A percentile compares a stretch with the other conserved stretches of the same genome.
Evolutionary conservation across 2,888 invertebrate genomes (phyloP).

Genomic region (Auanema sp.): DNA sequence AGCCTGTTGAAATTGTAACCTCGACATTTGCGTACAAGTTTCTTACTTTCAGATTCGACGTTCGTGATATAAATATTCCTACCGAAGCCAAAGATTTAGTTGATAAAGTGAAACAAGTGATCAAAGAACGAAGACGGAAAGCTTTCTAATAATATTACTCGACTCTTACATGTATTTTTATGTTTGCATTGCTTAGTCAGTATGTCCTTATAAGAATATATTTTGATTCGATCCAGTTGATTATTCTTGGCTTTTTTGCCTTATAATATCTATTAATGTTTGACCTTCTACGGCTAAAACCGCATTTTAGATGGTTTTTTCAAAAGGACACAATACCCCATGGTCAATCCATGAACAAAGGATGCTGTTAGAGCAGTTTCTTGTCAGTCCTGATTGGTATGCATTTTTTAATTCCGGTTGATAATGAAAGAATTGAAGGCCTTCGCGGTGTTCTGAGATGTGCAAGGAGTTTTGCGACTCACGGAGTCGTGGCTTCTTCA

Average conservation of each 20-base stretch:
- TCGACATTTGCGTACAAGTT: background rate
- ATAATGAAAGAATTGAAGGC: slow-evolving; percentile 14
- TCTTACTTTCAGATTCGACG: slow-evolving; percentile 11
- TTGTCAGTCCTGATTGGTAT: slow-evolving; percentile 10
- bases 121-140: slow-evolving; percentile 1
- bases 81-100: slow-evolving; percentile 9
- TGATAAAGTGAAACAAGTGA: slow-evolving; percentile 2
- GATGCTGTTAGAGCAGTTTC: slow-evolving; percentile 12
- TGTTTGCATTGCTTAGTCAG: no score
- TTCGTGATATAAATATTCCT: slow-evolving; percentile 5
- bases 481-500: slow-evolving; percentile 23
- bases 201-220: no score
- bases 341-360: slow-evolving; percentile 13
- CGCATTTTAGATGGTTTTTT: slow-evolving; percentile 13
- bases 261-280: no score
- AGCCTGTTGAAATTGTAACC: no score
- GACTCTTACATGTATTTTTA: no score
- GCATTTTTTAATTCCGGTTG: background rate
- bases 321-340: slow-evolving; percentile 1
- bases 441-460: slow-evolving; percentile 23
- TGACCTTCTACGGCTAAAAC: no score
- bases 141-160: background rate
- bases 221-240: no score
- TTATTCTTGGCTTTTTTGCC: no score
- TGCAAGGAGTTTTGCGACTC: slow-evolving; percentile 9